Percentiles rank a stretch among this genome's conserved stretches.
These are phyloP conservation scores for Drosophila rufa DNA, from an alignment of 1,140 invertebrate genomes.

Conservation along the genomic window DNA sequence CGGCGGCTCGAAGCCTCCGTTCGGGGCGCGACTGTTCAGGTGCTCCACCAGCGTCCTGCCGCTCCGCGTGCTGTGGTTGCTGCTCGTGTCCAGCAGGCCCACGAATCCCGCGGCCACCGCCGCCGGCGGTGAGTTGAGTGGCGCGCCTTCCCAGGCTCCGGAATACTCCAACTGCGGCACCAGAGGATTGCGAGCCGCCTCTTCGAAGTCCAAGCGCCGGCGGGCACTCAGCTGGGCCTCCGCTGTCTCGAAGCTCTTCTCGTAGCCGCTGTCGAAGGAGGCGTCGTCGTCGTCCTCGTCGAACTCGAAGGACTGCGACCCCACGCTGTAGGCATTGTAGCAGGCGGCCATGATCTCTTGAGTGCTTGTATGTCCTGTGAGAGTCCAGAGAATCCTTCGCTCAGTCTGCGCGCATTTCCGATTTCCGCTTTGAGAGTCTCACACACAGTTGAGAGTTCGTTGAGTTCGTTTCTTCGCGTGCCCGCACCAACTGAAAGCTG, in stretches of 20 bases:
- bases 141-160: conserved; percentile 51
- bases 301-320: conserved; percentile 86
- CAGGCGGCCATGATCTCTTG: conserved; percentile 78
- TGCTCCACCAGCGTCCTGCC: conserved; percentile 78
- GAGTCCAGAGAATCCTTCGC: conserved; percentile 2
- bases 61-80: conserved; percentile 78
- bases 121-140: conserved; percentile 54
- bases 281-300: conserved; percentile 88
- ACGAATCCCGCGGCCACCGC: conserved; percentile 59
- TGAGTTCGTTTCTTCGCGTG: conserved; percentile 61
- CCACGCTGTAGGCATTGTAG: conserved; percentile 75
- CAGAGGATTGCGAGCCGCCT: conserved; percentile 25
- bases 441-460: conserved; percentile 19
- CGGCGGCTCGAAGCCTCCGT: conserved; percentile 58
- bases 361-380: conserved; percentile 7
- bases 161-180: conserved; percentile 36
- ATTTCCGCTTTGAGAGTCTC: conserved; percentile 30
- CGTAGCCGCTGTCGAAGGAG: conserved; percentile 90
- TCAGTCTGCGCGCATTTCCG: conserved; percentile 44
- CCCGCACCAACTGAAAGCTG: conserved; percentile 82
- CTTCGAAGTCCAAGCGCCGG: conserved; percentile 67
- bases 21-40: conserved; percentile 66
- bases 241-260: conserved; percentile 87
- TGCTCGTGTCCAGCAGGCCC: conserved; percentile 74
- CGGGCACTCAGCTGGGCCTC: conserved; percentile 65